A percentile compares a stretch with the other conserved stretches of the same genome.
Conservation (phyloP, 2,888 invertebrate genomes). For the Tetranychus piercei region DNA sequence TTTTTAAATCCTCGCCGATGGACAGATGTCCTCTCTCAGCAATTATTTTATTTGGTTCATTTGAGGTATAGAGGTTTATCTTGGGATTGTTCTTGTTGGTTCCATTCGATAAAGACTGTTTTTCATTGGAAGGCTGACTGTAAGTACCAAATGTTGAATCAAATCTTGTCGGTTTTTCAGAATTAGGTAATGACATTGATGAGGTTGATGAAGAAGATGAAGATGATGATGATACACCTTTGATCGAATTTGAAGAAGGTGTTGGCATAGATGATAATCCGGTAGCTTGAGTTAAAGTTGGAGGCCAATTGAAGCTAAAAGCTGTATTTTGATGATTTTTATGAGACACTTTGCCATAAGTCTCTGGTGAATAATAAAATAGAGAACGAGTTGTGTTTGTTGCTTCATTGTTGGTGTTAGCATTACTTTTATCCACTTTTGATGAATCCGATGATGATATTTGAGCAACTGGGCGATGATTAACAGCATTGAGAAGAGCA, state of each 20-base stretch:
- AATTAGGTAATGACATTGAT: neutral
- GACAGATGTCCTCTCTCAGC: neutral
- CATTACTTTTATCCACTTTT: neutral
- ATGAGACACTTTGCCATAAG: conserved; percentile 14
- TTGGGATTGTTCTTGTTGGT: neutral
- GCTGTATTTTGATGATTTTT: conserved; percentile 15
- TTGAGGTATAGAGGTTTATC: neutral
- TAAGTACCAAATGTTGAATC: neutral
- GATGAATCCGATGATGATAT: neutral
- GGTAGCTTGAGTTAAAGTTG: neutral
- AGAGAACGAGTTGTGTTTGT: neutral
- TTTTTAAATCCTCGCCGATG: neutral
- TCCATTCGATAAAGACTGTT: neutral
- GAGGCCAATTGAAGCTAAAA: neutral
- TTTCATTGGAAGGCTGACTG: neutral
- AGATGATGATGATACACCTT: neutral
- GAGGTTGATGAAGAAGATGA: neutral
- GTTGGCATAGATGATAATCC: neutral
- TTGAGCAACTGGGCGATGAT: conserved; percentile 12
- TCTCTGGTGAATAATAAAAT: conserved; percentile 17
- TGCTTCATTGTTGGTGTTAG: neutral
- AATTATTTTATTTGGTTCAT: neutral
- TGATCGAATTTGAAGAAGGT: neutral
- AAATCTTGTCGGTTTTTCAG: neutral
- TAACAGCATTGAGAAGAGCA: conserved; percentile 17